Evolutionary conservation across 2,888 invertebrate genomes (phyloP).

Genomic region (Lithophane ornitopus): DNA sequence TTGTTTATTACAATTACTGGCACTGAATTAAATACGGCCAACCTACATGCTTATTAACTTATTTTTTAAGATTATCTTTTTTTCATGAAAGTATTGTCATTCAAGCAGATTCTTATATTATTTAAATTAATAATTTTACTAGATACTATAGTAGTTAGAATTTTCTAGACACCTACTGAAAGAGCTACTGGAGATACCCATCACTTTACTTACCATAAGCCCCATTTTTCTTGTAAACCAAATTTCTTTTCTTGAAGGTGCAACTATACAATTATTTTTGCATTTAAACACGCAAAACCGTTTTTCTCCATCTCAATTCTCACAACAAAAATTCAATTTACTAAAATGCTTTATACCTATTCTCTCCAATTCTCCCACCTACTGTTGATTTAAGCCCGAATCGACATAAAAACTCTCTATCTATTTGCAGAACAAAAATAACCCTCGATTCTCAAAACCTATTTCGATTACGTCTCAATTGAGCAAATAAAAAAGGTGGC

Average conservation of each 20-base stretch:
- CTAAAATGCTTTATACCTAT: conserved; percentile 33
- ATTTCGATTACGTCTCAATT: conserved; percentile 61
- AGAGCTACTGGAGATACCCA: not conserved
- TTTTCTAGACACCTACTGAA: not conserved
- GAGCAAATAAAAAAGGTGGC: conserved; percentile 64
- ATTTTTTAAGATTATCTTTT: not conserved
- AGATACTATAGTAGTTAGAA: not conserved
- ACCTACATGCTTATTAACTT: not conserved
- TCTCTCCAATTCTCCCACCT: conserved; percentile 22
- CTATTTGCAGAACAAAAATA: conserved; percentile 54
- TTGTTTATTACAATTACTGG: not conserved
- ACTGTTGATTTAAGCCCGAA: conserved; percentile 42
- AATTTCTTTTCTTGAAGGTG: no score
- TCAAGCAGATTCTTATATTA: not conserved
- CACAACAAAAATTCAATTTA: conserved; percentile 22
- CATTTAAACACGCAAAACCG: not conserved
- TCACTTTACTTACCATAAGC: not conserved
- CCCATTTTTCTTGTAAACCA: not conserved
- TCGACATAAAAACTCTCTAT: conserved; percentile 45
- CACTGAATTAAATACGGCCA: not conserved
- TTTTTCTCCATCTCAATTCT: not conserved
- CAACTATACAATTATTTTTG: no score
- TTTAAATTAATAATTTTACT: not conserved
- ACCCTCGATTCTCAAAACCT: conserved; percentile 49
- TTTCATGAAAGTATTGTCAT: not conserved